Evolutionary conservation across 2,888 invertebrate genomes (phyloP).

Genomic region (Aphidoletes aphidimyza): DNA sequence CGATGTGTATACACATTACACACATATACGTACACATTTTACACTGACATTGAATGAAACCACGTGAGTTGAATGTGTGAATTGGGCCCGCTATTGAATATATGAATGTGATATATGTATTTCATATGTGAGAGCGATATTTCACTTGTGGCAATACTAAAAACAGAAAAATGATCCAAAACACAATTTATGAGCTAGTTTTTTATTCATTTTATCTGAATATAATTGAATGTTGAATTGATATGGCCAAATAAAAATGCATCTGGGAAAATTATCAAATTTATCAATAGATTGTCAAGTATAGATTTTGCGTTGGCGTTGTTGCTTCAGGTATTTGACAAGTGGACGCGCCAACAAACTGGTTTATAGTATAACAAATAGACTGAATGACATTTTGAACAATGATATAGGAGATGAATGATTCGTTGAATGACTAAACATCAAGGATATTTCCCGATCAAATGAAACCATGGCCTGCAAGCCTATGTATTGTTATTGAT

Average conservation of each 20-base stretch:
- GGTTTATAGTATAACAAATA: background rate
- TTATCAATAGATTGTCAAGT: too few relatives aligned
- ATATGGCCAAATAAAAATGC: too few relatives aligned
- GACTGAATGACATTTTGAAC: background rate
- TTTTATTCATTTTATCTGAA: too few relatives aligned
- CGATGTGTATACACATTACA: background rate
- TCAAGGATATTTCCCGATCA: background rate
- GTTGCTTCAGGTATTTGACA: background rate
- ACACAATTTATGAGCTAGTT: background rate
- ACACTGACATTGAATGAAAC: slow-evolving; percentile 7
- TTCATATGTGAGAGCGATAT: slow-evolving; percentile 9
- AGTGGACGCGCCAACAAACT: background rate
- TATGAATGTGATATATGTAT: background rate
- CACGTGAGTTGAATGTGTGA: slow-evolving; percentile 26
- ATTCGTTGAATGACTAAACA: slow-evolving; percentile 3
- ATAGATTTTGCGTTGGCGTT: slow-evolving; percentile 2
- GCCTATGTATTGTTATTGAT: too few relatives aligned
- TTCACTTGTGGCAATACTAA: slow-evolving; percentile 43
- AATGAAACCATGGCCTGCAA: background rate
- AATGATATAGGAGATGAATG: background rate
- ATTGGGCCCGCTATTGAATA: background rate
- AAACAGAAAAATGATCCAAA: background rate
- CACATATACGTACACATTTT: background rate
- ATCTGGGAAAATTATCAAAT: too few relatives aligned
- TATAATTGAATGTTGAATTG: too few relatives aligned